Evolutionary conservation across 1,140 invertebrate species (phyloP), one percentile per base, ranked within the genome.

Genomic region (Branchinecta lindahli): DNA sequence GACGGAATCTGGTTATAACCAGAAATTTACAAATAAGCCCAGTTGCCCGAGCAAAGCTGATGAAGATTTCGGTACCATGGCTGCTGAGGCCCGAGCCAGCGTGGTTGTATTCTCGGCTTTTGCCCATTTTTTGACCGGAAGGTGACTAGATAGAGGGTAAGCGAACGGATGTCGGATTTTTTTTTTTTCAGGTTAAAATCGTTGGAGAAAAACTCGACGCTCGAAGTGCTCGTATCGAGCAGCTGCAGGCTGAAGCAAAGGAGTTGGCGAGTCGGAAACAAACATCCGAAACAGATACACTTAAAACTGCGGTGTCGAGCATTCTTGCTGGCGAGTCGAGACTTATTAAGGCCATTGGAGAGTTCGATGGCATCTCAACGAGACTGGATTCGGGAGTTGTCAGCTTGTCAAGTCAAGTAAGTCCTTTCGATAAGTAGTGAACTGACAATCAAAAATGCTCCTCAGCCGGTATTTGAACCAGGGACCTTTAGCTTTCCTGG

Each of bases 161-260:
- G n/a, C n/a, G n/a, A n/a, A n/a, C n/a, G n/a, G n/a, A n/a, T n/a
- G n/a, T n/a, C n/a, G n/a, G n/a, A 44, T n/a, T 71, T n/a, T 3
- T 33, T 45, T 4, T 52, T 8, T 45, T 9, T 12, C 46, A 72
- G 71, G 68, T 72, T 7, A 72, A 72, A 72, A 72, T 72, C 46
- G 71, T 72, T 10, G 71, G 71, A 66, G 71, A 72, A n/a, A 72
- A 72, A 67, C 47, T 71, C 18, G 71, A 72, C 15, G 66, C 71
- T 12, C 47, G 71, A 7, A 66, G 71, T 47, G 68, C 68, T 10
- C 47, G 71, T 20, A 45, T 72, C 4, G 71, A 72, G 52, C 61
- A 66, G n/a, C 66, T 72, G 15, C 68, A 61, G 15, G 21, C 69
- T 15, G 52, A 65, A 5, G 70, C 66, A 12, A 69, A 47, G 52